These are phyloP conservation scores for Salvelinus sp. DNA, from an alignment of 2,113 vertebrate genomes.

Conservation along the genomic window DNA sequence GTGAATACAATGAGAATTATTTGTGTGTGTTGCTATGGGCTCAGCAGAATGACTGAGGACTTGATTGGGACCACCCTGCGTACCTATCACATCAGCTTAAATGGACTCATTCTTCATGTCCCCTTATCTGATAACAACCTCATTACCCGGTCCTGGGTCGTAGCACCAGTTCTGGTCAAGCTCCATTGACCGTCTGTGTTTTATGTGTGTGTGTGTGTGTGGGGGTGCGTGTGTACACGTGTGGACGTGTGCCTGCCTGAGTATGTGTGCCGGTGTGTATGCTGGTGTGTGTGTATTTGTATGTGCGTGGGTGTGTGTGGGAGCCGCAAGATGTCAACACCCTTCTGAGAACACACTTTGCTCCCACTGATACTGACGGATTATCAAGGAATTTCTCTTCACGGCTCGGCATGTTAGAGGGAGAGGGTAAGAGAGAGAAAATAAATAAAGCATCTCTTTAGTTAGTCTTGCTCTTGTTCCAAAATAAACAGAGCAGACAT, in stretches of 20 bases:
- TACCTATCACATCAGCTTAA: constrained; percentile 79
- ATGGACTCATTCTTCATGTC: constrained; percentile 84
- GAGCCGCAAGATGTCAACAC: constrained; percentile 80
- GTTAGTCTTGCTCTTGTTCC: constrained; percentile 86
- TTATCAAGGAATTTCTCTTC: constrained; percentile 82
- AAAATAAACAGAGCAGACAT: constrained; percentile 87
- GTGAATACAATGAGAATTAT: neutral
- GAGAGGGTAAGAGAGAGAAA: constrained; percentile 65
- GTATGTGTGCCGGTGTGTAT: constrained; percentile 58
- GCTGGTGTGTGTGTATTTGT: too few species aligned
- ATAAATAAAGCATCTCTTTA: constrained; percentile 86
- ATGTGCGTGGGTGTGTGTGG: too few species aligned
- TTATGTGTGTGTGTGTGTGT: constrained; percentile 22
- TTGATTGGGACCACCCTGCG: constrained; percentile 80
- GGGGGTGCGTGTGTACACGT: neutral
- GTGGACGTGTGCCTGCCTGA: constrained; percentile 8
- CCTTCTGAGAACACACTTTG: constrained; percentile 55
- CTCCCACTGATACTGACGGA: constrained; percentile 73
- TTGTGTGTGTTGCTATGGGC: constrained; percentile 26
- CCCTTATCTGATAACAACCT: constrained; percentile 82
- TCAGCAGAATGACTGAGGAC: constrained; percentile 10
- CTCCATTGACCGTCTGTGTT: constrained; percentile 64
- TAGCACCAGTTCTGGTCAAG: constrained; percentile 81
- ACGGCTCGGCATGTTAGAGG: constrained; percentile 79
- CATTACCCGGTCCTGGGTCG: constrained; percentile 83